phyloP scores from a whole-genome alignment of 2,888 invertebrate species.

The Lymantria dispar region DNA sequence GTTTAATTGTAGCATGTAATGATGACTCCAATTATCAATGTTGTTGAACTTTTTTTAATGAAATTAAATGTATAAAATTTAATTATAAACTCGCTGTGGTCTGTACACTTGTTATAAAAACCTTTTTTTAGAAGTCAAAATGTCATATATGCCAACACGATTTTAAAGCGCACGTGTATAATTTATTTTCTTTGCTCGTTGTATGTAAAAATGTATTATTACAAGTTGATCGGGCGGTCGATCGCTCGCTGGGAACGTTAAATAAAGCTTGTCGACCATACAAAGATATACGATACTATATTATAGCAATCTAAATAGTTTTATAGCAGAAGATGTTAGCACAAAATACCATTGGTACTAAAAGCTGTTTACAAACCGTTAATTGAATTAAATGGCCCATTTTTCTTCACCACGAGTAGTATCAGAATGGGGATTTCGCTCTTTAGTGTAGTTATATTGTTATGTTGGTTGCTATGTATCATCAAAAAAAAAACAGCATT shows the following conservation, averaged over 20 bases:
- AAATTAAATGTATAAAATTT: not conserved
- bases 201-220: conserved; percentile 59
- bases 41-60: no score
- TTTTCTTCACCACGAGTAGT: no score
- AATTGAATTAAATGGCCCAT: no score
- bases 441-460: no score
- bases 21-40: conserved; percentile 1
- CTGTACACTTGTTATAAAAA: conserved; percentile 17
- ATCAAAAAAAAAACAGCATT: no score
- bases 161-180: conserved; percentile 35
- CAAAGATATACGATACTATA: not conserved
- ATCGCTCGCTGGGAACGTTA: conserved; percentile 45
- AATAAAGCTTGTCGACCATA: conserved; percentile 35
- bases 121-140: conserved; percentile 23
- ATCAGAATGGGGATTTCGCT: no score
- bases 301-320: no score
- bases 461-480: no score
- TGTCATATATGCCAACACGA: conserved; percentile 37
- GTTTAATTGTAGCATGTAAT: conserved; percentile 11
- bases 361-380: no score
- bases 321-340: no score
- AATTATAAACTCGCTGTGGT: conserved; percentile 3
- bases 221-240: conserved; percentile 50
- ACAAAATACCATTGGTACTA: no score
- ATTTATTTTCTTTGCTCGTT: conserved; percentile 42